These are phyloP conservation scores for Turritopsis rubra DNA, from an alignment of 30 jellyfish, hydroid and myxozoan species.

Conservation along the genomic window DNA sequence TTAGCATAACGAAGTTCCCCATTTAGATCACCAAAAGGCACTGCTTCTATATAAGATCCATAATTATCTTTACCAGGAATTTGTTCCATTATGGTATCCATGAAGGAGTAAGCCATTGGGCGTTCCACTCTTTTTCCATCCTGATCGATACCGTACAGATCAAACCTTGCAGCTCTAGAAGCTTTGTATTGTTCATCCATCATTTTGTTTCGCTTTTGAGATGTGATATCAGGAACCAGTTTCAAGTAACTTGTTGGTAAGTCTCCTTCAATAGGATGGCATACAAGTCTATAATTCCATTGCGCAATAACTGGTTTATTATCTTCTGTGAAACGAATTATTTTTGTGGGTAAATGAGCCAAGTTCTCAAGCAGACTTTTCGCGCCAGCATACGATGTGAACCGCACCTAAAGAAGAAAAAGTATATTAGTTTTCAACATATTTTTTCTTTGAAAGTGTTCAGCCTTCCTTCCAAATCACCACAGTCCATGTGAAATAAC, in stretches of 20 bases:
- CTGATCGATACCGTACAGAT: slow-evolving; percentile 30
- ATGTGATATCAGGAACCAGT: slow-evolving; percentile 21
- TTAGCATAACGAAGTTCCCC: slow-evolving; percentile 33
- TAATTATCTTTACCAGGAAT: slow-evolving; percentile 87
- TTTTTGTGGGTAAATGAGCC: slow-evolving; percentile 82
- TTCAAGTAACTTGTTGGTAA: slow-evolving; percentile 51
- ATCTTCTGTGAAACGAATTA: slow-evolving; percentile 56
- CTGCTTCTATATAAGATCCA: slow-evolving; percentile 40
- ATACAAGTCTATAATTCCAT: slow-evolving; percentile 80
- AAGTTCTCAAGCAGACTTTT: slow-evolving; percentile 71
- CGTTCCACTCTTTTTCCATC: slow-evolving; percentile 28
- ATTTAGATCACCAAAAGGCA: slow-evolving; percentile 53
- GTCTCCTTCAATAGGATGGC: slow-evolving; percentile 70
- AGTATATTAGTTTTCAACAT: neutral
- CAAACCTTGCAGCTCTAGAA: slow-evolving; percentile 78
- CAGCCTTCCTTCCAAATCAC: too few relatives aligned
- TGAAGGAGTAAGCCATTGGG: slow-evolving; percentile 33
- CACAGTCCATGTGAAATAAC: too few relatives aligned
- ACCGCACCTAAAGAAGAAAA: slow-evolving; percentile 31
- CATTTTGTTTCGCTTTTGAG: slow-evolving; percentile 42
- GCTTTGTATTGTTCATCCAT: slow-evolving; percentile 30
- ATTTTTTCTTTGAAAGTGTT: neutral
- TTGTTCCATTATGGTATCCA: slow-evolving; percentile 74
- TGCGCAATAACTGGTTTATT: slow-evolving; percentile 78
- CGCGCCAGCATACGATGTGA: slow-evolving; percentile 71